Percentiles rank a stretch among this genome's conserved stretches.
Evolutionary conservation across 2,888 invertebrate species (phyloP).

Genomic region (Limenitis camilla): DNA sequence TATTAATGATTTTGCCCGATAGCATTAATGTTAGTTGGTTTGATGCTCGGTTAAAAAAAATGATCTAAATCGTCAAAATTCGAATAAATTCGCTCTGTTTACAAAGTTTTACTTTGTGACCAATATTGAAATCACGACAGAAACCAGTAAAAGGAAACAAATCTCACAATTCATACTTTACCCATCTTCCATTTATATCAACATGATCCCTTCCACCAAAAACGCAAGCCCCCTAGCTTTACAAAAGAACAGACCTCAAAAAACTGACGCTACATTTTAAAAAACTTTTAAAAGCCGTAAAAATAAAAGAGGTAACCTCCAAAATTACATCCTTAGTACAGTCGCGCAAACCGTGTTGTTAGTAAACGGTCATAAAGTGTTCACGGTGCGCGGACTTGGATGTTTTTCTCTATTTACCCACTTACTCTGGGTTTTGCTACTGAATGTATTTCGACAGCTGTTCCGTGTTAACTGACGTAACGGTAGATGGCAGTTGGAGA

Average conservation of each 20-base stretch:
- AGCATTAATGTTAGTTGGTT: no score
- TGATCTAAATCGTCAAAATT: no score
- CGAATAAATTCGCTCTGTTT: no score
- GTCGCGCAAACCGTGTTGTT: constrained; percentile 29
- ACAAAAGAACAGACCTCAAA: not conserved
- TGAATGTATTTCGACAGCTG: constrained; percentile 52
- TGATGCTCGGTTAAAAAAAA: no score
- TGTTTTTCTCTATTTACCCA: not conserved
- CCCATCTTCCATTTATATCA: no score
- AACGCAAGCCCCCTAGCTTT: no score
- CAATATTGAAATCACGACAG: no score
- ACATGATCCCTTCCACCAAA: no score
- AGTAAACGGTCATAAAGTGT: constrained; percentile 34
- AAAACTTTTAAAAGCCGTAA: constrained; percentile 5
- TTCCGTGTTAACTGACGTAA: constrained; percentile 32
- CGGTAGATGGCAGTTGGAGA: not conserved
- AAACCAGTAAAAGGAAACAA: no score
- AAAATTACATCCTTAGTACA: constrained; percentile 22
- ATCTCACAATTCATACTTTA: no score
- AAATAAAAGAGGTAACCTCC: constrained; percentile 18
- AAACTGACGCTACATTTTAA: constrained; percentile 5
- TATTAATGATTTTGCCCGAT: no score
- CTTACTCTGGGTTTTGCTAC: constrained; percentile 46
- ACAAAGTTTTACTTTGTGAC: no score
- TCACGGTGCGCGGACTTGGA: not conserved